phyloP scores from a whole-genome alignment of 2,113 vertebrate species.

The Daphoenositta chrysoptera region DNA sequence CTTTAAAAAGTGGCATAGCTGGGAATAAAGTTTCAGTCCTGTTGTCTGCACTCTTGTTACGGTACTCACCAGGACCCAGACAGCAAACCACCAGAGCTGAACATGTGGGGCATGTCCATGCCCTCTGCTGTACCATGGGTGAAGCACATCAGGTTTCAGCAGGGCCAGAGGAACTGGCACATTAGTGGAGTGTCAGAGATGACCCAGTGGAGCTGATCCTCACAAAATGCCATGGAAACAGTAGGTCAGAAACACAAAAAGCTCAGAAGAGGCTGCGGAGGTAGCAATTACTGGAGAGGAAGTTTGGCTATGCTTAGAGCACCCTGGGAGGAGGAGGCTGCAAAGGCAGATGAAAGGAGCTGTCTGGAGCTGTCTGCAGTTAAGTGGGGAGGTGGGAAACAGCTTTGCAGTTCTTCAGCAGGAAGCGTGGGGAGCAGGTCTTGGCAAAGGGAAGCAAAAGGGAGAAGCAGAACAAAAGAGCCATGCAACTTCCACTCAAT shows the following conservation, averaged over 20 bases:
- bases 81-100: background rate
- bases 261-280: background rate
- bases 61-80: background rate
- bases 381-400: background rate
- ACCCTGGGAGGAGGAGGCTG: background rate
- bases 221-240: background rate
- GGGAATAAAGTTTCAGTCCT: background rate
- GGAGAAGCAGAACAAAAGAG: slow-evolving; percentile 32
- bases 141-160: background rate
- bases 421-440: background rate
- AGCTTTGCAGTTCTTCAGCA: background rate
- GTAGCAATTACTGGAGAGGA: background rate
- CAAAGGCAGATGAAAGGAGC: slow-evolving; percentile 5
- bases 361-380: background rate
- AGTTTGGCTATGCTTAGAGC: background rate
- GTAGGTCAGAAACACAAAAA: background rate
- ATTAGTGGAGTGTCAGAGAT: background rate
- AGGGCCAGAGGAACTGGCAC: background rate
- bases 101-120: accelerated
- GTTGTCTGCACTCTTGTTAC: background rate
- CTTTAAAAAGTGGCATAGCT: background rate
- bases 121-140: background rate
- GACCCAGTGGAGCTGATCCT: background rate
- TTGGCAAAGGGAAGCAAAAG: slow-evolving; percentile 7
- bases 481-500: slow-evolving; percentile 17